A percentile compares a stretch with the other conserved stretches of the same genome.
Evolutionary conservation across 2,797 vertebrate genomes (phyloP).

Genomic region (Halcyon leucocephala): DNA sequence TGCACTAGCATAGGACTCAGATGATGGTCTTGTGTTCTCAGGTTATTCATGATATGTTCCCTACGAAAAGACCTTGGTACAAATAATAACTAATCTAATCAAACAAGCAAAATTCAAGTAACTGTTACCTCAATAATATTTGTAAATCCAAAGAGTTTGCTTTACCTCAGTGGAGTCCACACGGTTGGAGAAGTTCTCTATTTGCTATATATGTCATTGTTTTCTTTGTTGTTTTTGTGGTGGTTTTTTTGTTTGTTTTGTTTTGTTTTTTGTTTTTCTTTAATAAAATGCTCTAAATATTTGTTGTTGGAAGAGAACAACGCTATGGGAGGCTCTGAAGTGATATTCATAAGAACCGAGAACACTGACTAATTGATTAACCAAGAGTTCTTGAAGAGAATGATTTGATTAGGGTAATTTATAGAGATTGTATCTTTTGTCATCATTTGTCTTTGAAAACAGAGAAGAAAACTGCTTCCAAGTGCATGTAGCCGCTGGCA

Average conservation of each 20-base stretch:
- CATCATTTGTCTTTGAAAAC: constrained; percentile 84
- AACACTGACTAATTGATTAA: constrained; percentile 80
- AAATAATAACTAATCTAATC: background rate
- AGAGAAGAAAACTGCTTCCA: constrained; percentile 77
- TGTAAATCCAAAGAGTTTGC: background rate
- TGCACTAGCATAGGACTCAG: background rate
- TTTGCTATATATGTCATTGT: background rate
- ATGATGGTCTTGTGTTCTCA: constrained; percentile 4
- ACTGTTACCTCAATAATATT: background rate
- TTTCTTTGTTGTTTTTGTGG: background rate
- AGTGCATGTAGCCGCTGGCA: constrained; percentile 67
- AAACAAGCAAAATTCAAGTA: background rate
- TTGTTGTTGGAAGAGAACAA: constrained; percentile 32
- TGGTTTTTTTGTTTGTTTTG: background rate
- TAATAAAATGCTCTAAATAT: constrained; percentile 22
- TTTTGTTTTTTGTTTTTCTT: background rate
- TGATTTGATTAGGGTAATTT: constrained; percentile 83
- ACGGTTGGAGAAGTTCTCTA: background rate
- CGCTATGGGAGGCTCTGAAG: constrained; percentile 26
- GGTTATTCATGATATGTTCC: background rate
- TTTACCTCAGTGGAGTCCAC: background rate
- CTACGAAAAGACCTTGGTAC: background rate
- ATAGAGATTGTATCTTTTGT: constrained; percentile 83
- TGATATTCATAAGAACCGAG: constrained; percentile 47
- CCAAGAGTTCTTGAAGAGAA: constrained; percentile 78